Conservation (phyloP, 2,113 vertebrate genomes). For the Todiramphus chloris region DNA sequence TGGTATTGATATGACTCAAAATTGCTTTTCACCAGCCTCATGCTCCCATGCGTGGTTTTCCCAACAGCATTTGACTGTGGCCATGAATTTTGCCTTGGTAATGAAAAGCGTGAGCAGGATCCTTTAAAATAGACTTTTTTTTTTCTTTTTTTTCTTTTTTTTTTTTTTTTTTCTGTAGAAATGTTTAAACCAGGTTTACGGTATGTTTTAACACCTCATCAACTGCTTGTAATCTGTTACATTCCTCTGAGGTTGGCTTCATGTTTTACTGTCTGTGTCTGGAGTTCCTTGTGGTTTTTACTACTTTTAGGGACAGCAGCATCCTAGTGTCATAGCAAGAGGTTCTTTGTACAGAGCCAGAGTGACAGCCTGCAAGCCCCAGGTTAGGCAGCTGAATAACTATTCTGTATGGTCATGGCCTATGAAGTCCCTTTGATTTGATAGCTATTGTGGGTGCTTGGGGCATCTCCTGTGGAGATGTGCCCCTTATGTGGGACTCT, state of each 20-base stretch:
- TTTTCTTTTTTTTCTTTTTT: background rate
- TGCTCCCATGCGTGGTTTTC: background rate
- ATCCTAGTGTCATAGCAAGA: background rate
- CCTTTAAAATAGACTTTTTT: background rate
- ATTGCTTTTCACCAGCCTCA: background rate
- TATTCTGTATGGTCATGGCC: background rate
- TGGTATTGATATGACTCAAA: background rate
- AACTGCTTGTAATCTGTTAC: background rate
- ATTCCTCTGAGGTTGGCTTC: background rate
- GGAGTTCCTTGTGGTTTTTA: background rate
- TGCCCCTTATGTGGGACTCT: background rate
- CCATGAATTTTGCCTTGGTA: background rate
- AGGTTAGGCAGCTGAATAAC: background rate
- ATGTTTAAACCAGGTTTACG: background rate
- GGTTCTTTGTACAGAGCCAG: background rate
- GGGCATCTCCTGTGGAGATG: background rate
- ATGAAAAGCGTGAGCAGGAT: background rate
- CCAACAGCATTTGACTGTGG: background rate
- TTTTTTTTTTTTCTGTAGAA: background rate
- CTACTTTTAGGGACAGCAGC: background rate
- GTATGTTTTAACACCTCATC: background rate
- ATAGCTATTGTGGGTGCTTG: background rate
- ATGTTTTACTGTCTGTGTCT: background rate
- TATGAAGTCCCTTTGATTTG: background rate
- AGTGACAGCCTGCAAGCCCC: background rate